These are phyloP conservation scores for Drosophila borealis DNA, from an alignment of 2,888 invertebrate species.

Conservation along the genomic window DNA sequence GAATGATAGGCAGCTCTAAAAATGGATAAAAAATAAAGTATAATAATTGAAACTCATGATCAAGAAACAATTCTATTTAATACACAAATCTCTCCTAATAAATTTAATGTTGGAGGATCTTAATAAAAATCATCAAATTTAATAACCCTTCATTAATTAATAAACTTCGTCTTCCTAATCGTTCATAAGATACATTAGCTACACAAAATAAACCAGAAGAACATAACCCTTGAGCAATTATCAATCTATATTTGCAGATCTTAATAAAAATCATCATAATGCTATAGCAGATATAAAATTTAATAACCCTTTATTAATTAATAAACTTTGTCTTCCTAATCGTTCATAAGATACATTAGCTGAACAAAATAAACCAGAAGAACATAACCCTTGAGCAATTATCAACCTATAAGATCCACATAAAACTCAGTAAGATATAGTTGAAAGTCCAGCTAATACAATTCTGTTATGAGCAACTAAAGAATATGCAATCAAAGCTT, in stretches of 20 bases:
- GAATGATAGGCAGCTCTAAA: no score
- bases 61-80: no score
- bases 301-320: constrained; percentile 88
- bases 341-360: constrained; percentile 88
- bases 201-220: constrained; percentile 89
- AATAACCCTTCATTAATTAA: no score
- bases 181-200: constrained; percentile 88
- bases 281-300: constrained; percentile 87
- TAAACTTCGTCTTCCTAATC: constrained; percentile 86
- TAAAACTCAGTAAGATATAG: constrained; percentile 86
- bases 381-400: constrained; percentile 89
- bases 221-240: constrained; percentile 89
- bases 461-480: constrained; percentile 90
- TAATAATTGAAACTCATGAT: no score
- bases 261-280: constrained; percentile 89
- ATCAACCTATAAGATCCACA: constrained; percentile 87
- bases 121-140: constrained; percentile 89
- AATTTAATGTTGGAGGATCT: no score
- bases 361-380: constrained; percentile 88
- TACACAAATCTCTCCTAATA: no score
- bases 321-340: constrained; percentile 86
- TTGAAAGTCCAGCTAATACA: constrained; percentile 87
- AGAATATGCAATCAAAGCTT: constrained; percentile 86
- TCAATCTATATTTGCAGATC: constrained; percentile 87
- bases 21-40: no score